Base-by-base conservation (phyloP, 64 coral and sea anemone genomes). In the Montipora cactus region DNA sequence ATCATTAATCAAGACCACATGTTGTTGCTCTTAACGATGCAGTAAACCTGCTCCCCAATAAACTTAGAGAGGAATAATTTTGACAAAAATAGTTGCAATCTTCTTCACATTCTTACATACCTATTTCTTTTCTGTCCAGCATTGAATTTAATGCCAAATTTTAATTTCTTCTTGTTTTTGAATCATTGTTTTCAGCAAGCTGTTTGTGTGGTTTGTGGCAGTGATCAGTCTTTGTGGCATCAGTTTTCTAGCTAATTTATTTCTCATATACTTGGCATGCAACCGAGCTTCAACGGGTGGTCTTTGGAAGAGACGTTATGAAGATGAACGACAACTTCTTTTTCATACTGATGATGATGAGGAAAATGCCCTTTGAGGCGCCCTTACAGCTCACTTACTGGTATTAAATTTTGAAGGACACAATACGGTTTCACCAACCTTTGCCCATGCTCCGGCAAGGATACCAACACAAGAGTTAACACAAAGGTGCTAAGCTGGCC, bases 131-230 rank as follows among this genome's bases (percentile, higher is more conserved):
- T 37, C 37, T 37, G 37, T 37, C 37, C 37, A 37, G 37, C 37
- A 37, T 37, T 37, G 37, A 37, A 37, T 37, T 37, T 37, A 57
- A 11, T 57, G 53, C 14, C 61, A 64, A 64, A 47, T 22, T 22
- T 16, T 73, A 0, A 18, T 80, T 71, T 28, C 76, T 79, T 77
- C 6, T 61, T 19, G 7, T 20, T 68, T 5, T 49, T 67, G 50
- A 25, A 69, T n/a, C 88, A 44, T 68, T 77, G 62, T 57, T 91
- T 97, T 48, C 59, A 98, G 96, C 28, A 87, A 84, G 21, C 86
- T 98, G 16, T 95, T 98, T 52, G 71, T 80, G 2, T 98, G 96
- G 96, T 98, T 98, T 88, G 66, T 98, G 81, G 96, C 83, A 81
- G 84, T 89, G 7, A 92, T 94, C 57, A 95, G 93, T 75, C 37